Percentiles rank a stretch among this genome's conserved stretches.
These are phyloP conservation scores for Rhinopomastus cyanomelas DNA, from an alignment of 2,113 vertebrate genomes.

Conservation along the genomic window DNA sequence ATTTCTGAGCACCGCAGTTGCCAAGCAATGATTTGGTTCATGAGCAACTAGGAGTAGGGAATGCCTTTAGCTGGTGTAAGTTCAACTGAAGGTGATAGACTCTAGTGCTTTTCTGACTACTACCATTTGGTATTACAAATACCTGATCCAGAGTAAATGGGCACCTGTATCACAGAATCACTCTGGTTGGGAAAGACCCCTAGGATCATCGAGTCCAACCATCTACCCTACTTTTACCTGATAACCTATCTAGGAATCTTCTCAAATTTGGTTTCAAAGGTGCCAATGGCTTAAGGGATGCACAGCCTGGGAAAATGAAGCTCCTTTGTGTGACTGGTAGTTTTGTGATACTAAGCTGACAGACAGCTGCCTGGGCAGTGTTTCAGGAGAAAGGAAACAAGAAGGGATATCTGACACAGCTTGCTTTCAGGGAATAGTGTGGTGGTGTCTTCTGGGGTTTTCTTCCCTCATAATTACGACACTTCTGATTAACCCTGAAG, in stretches of 20 bases:
- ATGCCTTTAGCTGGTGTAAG: not conserved
- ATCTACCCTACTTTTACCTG: too few relatives aligned
- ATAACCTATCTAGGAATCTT: not conserved
- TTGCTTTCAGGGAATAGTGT: not conserved
- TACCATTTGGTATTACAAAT: not conserved
- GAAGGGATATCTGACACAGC: not conserved
- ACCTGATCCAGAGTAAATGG: not conserved
- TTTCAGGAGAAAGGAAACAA: not conserved
- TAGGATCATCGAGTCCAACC: too few relatives aligned
- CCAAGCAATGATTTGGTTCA: not conserved
- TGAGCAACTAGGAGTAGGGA: not conserved
- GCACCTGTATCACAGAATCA: too few relatives aligned
- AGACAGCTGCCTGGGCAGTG: not conserved
- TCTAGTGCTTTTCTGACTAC: not conserved
- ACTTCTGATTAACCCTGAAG: not conserved
- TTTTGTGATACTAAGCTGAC: not conserved
- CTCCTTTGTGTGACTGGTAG: not conserved
- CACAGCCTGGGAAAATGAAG: not conserved
- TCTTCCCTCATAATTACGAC: not conserved
- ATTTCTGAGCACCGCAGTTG: not conserved
- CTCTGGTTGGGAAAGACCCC: too few relatives aligned
- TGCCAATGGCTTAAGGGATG: not conserved
- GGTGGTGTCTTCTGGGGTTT: not conserved
- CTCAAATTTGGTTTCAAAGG: not conserved
- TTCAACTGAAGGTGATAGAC: not conserved